A percentile compares a stretch with the other conserved stretches of the same genome.
phyloP scores from a whole-genome alignment of 2,888 invertebrate species.

The Dryocosmus kuriphilus region DNA sequence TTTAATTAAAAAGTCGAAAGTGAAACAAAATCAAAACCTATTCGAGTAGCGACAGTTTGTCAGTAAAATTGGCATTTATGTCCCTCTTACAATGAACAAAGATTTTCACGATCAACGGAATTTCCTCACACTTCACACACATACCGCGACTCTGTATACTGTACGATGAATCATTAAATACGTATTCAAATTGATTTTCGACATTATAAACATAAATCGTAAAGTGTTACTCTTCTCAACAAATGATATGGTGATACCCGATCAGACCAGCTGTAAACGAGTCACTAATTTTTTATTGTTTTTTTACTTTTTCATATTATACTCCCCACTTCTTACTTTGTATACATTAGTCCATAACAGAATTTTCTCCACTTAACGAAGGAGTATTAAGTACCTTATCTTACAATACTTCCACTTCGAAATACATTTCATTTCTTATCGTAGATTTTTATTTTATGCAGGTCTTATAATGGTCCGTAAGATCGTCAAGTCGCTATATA shows the following conservation, averaged over 20 bases:
- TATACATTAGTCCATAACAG: slow-evolving; percentile 47
- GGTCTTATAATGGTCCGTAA: slow-evolving; percentile 34
- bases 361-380: slow-evolving; percentile 22
- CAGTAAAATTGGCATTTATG: slow-evolving; percentile 63
- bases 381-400: slow-evolving; percentile 41
- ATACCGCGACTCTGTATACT: slow-evolving; percentile 9
- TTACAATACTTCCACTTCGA: slow-evolving; percentile 36
- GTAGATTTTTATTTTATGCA: slow-evolving; percentile 17
- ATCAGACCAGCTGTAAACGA: slow-evolving; percentile 75
- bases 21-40: slow-evolving; percentile 56
- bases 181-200: slow-evolving; percentile 27
- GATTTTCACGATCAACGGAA: slow-evolving; percentile 61
- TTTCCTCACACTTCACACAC: slow-evolving; percentile 15
- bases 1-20: slow-evolving; percentile 29
- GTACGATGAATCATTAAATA: slow-evolving; percentile 22
- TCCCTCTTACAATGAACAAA: slow-evolving; percentile 55
- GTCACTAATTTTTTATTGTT: slow-evolving; percentile 57
- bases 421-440: slow-evolving; percentile 41
- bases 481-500: slow-evolving; percentile 37
- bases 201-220: slow-evolving; percentile 41
- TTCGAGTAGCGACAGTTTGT: slow-evolving; percentile 66
- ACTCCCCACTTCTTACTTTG: slow-evolving; percentile 48
- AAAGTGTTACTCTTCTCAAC: slow-evolving; percentile 55
- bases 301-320: slow-evolving; percentile 44
- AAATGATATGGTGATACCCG: slow-evolving; percentile 64